Evolutionary conservation across 2,113 vertebrate species (phyloP), one percentile per base, ranked within the genome.

Genomic region (Elachura formosa): DNA sequence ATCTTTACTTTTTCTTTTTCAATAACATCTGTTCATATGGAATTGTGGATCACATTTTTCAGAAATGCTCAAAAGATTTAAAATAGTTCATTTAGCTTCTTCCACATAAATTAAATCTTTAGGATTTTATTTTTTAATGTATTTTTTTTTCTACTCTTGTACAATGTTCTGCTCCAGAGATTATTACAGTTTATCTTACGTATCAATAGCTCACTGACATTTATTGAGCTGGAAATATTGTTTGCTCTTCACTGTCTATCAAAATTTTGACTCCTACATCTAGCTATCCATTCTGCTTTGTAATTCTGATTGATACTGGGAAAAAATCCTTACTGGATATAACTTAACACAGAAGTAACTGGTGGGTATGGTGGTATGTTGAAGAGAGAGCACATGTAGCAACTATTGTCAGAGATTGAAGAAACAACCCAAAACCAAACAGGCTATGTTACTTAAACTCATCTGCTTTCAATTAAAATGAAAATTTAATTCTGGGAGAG

Each of bases 151-250:
- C n/a, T 89, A 38, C 58, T 83, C 84, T 90, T 84, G 56, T 82
- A 52, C 24, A 38, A 14, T 75, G 55, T 90, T 96, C 76, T 90
- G 7, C 83, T 96, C 61, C 78, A 58, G 84, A 95, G 92, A 97
- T 96, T 87, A 93, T 91, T 96, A 84, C 26, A 94, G 45, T 95
- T 97, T 96, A 87, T 61, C 78, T 93, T 96, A 71, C 74, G 96
- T 96, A 96, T 93, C 96, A 89, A 96, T 91, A 93, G 84, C 87
- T 96, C 64, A 40, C 82, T 96, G 89, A 95, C 78, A 95, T 97
- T 96, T 97, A 87, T 96, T 55, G 74, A 97, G 85, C 56, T 94
- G 55, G 80, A 97, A 97, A 83, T 94, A 89, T 48, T 97, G 96
- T 95, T 97, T 97, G 38, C 72, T 59, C 76, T 75, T 49, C 19